Base-by-base conservation (phyloP, 1,140 invertebrate genomes). In the Eurosta solidaginis region DNA sequence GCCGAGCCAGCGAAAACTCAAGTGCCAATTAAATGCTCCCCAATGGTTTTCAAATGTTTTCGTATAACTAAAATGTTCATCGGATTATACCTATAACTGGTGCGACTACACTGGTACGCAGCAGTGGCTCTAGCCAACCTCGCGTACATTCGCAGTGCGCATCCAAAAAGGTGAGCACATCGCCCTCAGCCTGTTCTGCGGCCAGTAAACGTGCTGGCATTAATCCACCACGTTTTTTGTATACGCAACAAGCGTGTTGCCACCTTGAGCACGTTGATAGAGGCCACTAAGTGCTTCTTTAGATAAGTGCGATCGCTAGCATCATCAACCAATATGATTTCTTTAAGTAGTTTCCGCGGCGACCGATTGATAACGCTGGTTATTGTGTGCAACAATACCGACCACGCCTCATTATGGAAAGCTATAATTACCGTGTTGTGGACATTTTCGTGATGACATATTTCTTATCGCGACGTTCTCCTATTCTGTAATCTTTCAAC, bases 21-120 rank as follows among this genome's bases (percentile, higher is more conserved):
- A 89, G 78, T 96, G 94, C 97, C 97, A 98, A 87, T 98, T 98
- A 84, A 99, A 97, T 0, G 96, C 97, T 7, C 97, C 98, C 96
- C 96, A 98, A 84, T 97, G 96, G 1, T 97, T 90, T 83, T 97
- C 96, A 81, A 97, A 97, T 80, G 93, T 94, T 82, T 94, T 92
- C 0, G 95, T 92, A 82, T 97, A 97, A 54, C 95, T 94, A 82
- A 98, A 96, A 3, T 95, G 96, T 81, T 97, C 94, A 83, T 98
- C 97, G 78, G 95, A 98, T 96, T 25, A 98, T 96, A 86, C 98
- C 97, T 76, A 98, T 99, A 1, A 98, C 94, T 0, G 97, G 97
- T 81, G 96, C 96, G 20, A 97, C 93, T 3, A 97, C 92, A 81
- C 92, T 89, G 81, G 92, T 91, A 84, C 92, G 89, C 79, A 95